Conservation (phyloP, 1,140 invertebrate species). For the Drosophila yakuba region DNA sequence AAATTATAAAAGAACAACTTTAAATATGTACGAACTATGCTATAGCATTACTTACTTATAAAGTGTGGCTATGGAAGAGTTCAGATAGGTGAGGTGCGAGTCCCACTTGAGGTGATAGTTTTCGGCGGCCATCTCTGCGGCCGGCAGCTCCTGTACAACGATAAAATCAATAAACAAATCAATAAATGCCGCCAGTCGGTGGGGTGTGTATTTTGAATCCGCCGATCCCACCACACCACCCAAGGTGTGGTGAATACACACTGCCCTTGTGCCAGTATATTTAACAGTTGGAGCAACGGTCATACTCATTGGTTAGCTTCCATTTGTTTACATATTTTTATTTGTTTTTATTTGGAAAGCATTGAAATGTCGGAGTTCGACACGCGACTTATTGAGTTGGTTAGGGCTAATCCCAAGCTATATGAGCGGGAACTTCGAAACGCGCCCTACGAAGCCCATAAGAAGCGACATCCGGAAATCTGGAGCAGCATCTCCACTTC, state of each 20-base stretch:
- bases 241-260: not conserved
- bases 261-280: not conserved
- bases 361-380: conserved; percentile 57
- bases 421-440: conserved; percentile 54
- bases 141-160: conserved; percentile 55
- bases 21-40: not conserved
- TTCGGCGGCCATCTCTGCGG: conserved; percentile 86
- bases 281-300: not conserved
- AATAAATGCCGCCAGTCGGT: conserved; percentile 19
- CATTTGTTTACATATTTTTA: conserved; percentile 14
- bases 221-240: conserved; percentile 6
- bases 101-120: conserved; percentile 95
- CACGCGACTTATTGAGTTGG: conserved; percentile 57
- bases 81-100: conserved; percentile 91
- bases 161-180: conserved; percentile 71
- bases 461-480: conserved; percentile 55
- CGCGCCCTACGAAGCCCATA: conserved; percentile 52
- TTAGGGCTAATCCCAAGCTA: conserved; percentile 62
- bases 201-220: conserved; percentile 9
- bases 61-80: conserved; percentile 91
- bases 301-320: not conserved
- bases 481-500: conserved; percentile 73
- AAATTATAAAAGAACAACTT: not conserved
- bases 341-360: conserved; percentile 27
- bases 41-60: conserved; percentile 86